Evolutionary conservation across 2,888 invertebrate species (phyloP).

Genomic region (Volucella zonaria): DNA sequence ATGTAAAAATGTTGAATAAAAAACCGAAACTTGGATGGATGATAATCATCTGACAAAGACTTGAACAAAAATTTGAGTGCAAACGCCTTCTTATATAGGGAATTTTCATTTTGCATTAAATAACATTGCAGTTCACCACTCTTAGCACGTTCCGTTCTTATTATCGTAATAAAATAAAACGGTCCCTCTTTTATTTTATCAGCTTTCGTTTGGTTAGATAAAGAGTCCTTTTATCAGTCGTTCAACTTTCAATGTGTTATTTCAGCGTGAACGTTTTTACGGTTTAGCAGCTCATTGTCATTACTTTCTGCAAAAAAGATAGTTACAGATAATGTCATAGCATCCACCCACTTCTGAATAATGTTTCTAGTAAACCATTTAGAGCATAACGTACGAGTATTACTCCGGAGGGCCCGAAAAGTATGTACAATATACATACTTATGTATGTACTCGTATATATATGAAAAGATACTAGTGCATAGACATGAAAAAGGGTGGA

Average conservation of each 20-base stretch:
- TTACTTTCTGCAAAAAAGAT: conserved; percentile 35
- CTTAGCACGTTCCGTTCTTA: neutral
- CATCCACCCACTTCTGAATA: conserved; percentile 33
- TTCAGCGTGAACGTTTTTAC: conserved; percentile 46
- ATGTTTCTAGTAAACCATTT: conserved; percentile 46
- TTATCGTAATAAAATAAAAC: conserved; percentile 27
- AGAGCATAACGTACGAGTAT: conserved; percentile 42
- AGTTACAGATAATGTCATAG: conserved; percentile 43
- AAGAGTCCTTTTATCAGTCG: conserved; percentile 23
- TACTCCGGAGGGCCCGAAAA: conserved; percentile 10
- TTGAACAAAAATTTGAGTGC: too few relatives aligned
- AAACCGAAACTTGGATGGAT: too few relatives aligned
- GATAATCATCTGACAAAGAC: too few relatives aligned
- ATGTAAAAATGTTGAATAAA: too few relatives aligned
- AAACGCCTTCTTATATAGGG: too few relatives aligned
- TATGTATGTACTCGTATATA: too few relatives aligned
- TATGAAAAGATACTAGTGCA: too few relatives aligned
- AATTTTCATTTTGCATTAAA: conserved; percentile 1
- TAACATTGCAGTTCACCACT: neutral
- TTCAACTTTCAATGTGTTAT: conserved; percentile 26
- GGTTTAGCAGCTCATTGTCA: conserved; percentile 46
- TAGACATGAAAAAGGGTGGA: conserved; percentile 30
- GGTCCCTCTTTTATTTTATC: conserved; percentile 9
- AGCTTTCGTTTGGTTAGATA: conserved; percentile 4
- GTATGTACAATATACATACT: conserved; percentile 17